Base-by-base conservation (phyloP, 2,113 vertebrate species). In the Lepus europaeus region DNA sequence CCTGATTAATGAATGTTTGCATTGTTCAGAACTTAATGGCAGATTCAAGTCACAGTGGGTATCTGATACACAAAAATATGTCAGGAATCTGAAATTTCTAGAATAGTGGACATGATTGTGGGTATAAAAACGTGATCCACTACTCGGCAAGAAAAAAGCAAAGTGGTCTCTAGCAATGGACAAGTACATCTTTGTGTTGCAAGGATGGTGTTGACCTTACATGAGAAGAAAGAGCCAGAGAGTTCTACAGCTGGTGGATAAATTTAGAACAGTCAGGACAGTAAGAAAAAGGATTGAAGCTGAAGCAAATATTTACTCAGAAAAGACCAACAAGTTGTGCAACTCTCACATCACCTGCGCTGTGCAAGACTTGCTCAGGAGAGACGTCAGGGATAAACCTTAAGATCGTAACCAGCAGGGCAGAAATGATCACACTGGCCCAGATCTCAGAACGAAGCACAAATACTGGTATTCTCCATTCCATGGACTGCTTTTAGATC, bases 221-320 rank as follows among this genome's bases (percentile, higher is more conserved):
- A 19, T 11, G 19, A 63, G 64, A 31, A 69, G 45, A 77, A 84
- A 82, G 90, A 83, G 59, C n/a, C 74, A 86, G 66, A 69, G n/a
- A 86, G 14, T 39, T 79, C 51, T 36, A 74, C 39, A 90, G 63
- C 4, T 70, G 36, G 77, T 68, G 19, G 27, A 25, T 17, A 90
- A 95, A 80, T 51, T 14, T 64, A 87, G 63, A 89, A 81, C 31
- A 90, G 53, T 39, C 68, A 95, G 31, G 72, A 63, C 23, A 49
- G 13, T 33, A 87, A 77, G 17, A 74, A 74, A 92, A 92, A 90
- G 17, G 31, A 87, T 29, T 83, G 51, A 72, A 81, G 23, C n/a
- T 19, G 14, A 64, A 72, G 51, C 49, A 97, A 90, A 85, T 77
- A 92, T 82, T 93, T 87, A 70, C 76, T 84, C 69, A 94, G 59